Conservation (phyloP, 2,888 invertebrate species). For the Acleris literana region DNA sequence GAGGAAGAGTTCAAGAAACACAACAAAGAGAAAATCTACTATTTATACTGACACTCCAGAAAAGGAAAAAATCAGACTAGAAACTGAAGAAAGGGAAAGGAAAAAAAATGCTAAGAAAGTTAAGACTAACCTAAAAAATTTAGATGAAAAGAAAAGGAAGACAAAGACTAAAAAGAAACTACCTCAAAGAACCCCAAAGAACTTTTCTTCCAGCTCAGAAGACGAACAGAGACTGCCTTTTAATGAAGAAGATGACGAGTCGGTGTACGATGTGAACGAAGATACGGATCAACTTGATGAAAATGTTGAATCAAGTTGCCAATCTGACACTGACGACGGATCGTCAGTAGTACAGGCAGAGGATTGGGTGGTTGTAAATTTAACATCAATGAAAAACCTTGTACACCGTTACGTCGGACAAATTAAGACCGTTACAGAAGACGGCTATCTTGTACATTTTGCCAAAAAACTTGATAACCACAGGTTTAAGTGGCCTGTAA, state of each 20-base stretch:
- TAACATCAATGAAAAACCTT: slow-evolving; percentile 13
- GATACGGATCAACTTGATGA: background rate
- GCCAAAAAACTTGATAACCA: slow-evolving; percentile 2
- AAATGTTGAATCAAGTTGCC: background rate
- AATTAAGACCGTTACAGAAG: slow-evolving; percentile 1
- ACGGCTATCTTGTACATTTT: slow-evolving; percentile 1
- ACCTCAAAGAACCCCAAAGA: slow-evolving; percentile 10
- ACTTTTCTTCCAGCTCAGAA: background rate
- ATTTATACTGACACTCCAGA: background rate
- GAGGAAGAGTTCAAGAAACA: background rate
- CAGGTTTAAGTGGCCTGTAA: background rate
- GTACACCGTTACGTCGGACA: slow-evolving; percentile 10
- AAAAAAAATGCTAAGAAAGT: slow-evolving; percentile 39
- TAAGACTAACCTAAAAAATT: slow-evolving; percentile 39
- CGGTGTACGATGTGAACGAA: background rate
- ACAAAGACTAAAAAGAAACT: slow-evolving; percentile 32
- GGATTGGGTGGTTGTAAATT: slow-evolving; percentile 12
- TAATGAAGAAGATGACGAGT: slow-evolving; percentile 2
- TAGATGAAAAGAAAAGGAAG: slow-evolving; percentile 39
- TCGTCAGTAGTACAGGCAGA: background rate
- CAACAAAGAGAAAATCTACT: background rate
- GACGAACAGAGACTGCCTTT: background rate
- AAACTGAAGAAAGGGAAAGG: slow-evolving; percentile 40
- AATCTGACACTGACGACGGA: background rate
- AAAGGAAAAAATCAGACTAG: slow-evolving; percentile 32